These are phyloP conservation scores for Psilanteris sp. DNA, from an alignment of 1,140 invertebrate species.

Conservation along the genomic window DNA sequence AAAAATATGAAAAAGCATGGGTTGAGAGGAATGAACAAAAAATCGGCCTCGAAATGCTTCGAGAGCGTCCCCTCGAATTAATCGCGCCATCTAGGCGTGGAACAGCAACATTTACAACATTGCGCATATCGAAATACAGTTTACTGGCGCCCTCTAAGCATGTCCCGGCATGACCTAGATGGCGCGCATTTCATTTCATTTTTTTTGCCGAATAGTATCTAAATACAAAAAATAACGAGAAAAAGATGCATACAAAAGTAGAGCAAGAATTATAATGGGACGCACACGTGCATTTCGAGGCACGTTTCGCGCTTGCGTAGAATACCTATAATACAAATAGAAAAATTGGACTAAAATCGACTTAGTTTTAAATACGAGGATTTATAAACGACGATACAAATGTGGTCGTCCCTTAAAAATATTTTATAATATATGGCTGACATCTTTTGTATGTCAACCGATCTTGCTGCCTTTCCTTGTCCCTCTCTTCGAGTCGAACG, in stretches of 20 bases:
- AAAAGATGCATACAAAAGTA: not conserved
- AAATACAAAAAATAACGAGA: not conserved
- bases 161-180: constrained; percentile 41
- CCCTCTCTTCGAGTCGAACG: constrained; percentile 10
- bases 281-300: not conserved
- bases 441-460: too few species aligned
- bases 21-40: not conserved
- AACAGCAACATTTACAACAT: too few species aligned
- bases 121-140: too few species aligned
- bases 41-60: constrained; percentile 4
- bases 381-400: constrained; percentile 11
- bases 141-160: constrained; percentile 31
- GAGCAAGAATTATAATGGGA: too few species aligned
- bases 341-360: constrained; percentile 3
- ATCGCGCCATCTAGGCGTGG: not conserved
- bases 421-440: too few species aligned
- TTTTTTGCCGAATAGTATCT: too few species aligned
- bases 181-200: constrained; percentile 6
- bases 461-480: constrained; percentile 16
- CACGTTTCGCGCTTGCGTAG: not conserved
- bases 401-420: constrained; percentile 21
- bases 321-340: constrained; percentile 7
- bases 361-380: constrained; percentile 10
- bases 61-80: not conserved
- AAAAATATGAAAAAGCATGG: not conserved